phyloP scores from a whole-genome alignment of 2,797 vertebrate species.

The Silurus aristotelis region DNA sequence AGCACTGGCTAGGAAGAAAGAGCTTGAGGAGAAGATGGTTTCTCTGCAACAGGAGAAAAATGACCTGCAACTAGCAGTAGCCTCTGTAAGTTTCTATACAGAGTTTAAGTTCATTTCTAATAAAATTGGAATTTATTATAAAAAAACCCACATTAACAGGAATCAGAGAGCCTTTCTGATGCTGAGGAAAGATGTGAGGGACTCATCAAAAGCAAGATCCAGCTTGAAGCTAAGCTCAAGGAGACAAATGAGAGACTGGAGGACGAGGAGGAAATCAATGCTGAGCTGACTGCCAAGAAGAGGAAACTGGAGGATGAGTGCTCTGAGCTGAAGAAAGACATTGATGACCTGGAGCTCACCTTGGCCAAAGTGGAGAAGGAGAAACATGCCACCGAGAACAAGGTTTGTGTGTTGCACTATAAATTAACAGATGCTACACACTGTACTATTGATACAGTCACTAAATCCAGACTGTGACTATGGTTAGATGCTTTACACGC shows the following conservation, averaged over 20 bases:
- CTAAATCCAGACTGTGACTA: no score
- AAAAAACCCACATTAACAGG: constrained; percentile 63
- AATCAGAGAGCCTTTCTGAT: no score
- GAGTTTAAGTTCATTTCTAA: background rate
- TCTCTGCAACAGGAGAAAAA: constrained; percentile 80
- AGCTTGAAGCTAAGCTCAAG: no score
- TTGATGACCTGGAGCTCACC: constrained; percentile 45
- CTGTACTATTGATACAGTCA: no score
- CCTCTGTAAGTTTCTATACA: constrained; percentile 64
- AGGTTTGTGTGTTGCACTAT: constrained; percentile 20
- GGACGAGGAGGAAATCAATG: constrained; percentile 61
- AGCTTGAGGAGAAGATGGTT: constrained; percentile 80
- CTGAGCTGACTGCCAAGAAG: constrained; percentile 20
- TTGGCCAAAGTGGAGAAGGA: constrained; percentile 55
- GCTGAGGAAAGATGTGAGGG: no score
- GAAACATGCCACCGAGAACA: constrained; percentile 51
- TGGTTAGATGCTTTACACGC: no score
- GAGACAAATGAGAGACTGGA: constrained; percentile 71
- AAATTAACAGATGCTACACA: no score
- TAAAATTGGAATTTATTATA: background rate
- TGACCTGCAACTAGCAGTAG: constrained; percentile 76
- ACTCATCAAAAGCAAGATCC: no score
- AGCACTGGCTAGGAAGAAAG: constrained; percentile 75
- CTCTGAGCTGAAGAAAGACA: constrained; percentile 49
- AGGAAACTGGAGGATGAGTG: constrained; percentile 50